These are phyloP conservation scores for Salvelinus alpinus DNA, from an alignment of 2,113 vertebrate species.

Conservation along the genomic window DNA sequence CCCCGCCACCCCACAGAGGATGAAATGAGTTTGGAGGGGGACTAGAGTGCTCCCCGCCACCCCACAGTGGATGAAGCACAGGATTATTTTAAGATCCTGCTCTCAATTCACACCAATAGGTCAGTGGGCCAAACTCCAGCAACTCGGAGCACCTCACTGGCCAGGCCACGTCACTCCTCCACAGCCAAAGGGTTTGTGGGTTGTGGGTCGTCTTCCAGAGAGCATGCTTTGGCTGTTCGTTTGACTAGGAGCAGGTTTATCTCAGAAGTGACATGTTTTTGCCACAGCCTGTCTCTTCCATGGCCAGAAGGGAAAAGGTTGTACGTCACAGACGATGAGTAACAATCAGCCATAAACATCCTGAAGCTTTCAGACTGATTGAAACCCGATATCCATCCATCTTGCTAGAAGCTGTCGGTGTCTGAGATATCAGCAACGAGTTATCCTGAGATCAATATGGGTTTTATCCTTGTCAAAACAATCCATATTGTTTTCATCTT, in stretches of 20 bases:
- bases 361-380: not conserved
- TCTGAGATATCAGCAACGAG: conserved; percentile 31
- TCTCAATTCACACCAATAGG: conserved; percentile 61
- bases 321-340: conserved; percentile 20
- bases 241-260: no score
- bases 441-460: conserved; percentile 34
- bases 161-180: not conserved
- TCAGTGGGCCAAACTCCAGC: conserved; percentile 48
- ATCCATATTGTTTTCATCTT: conserved; percentile 37
- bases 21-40: conserved; percentile 29
- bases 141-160: not conserved
- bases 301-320: conserved; percentile 1
- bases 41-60: conserved; percentile 20
- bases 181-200: not conserved
- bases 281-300: no score
- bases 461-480: conserved; percentile 42
- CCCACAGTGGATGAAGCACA: conserved; percentile 52
- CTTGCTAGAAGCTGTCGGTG: conserved; percentile 40
- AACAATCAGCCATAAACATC: not conserved
- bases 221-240: not conserved
- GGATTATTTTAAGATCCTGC: conserved; percentile 77
- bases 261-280: no score
- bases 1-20: conserved; percentile 24
- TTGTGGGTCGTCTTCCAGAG: not conserved
- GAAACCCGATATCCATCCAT: not conserved